Base-by-base conservation (phyloP, 2,797 vertebrate species). In the Telmatherina bonti region DNA sequence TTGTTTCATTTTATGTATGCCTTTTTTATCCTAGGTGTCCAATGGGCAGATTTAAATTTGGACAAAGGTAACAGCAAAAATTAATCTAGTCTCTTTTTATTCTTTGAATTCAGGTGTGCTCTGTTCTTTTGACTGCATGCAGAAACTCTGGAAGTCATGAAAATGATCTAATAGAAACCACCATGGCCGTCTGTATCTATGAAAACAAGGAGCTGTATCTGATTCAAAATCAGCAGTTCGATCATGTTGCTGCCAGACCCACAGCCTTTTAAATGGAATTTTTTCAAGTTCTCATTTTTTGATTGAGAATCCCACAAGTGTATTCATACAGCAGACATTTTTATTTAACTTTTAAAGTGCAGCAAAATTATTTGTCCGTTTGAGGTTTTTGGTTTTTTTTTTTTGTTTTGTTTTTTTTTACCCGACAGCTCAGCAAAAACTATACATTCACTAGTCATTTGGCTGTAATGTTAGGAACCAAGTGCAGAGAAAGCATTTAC, bases 11-110 rank as follows among this genome's bases (percentile, higher is more conserved):
- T 55, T 29, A 5, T 82, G 26, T 88, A 24, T 86, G 69, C 74
- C 64, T 84, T 83, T n/a, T 85, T 78, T 78, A 66, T 79, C 60
- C 67, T 79, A 92, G 91, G 90, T 85, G 73, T 85, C 87, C 51
- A 71, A 47, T 75, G 78, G 26, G 89, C 86, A 71, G 86, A 91
- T 83, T 78, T 92, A 77, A 88, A 12, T 77, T 76, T 72, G 1
- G 52, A 29, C 51, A 78, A 76, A 93, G 92, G 91, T 91, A 91
- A 91, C 52, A 0, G 11, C 22, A 26, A 27, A 54, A 78, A 30
- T 35, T 22, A 20, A 29, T 47, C 20, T 49, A 6, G 1, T 43
- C 38, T 43, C 16, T 43, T 43, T 45, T 38, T 45, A 3, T n/a
- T n/a, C 36, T 12, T 35, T 61, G 29, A 70, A 12, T 49, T 0